phyloP scores from a whole-genome alignment of 2,113 vertebrate species.

The Carassius carassius region DNA sequence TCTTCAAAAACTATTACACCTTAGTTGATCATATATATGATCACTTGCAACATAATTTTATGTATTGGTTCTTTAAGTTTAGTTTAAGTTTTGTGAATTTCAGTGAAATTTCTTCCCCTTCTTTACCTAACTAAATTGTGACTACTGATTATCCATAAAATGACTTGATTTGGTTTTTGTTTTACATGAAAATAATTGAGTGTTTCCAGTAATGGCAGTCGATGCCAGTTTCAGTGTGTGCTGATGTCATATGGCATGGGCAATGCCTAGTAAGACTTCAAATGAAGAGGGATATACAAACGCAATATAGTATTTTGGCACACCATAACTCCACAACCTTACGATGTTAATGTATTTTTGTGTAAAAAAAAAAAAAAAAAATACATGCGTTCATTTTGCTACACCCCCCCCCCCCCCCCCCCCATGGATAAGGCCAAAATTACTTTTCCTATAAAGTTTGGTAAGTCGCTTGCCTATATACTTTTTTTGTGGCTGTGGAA shows the following conservation, averaged over 20 bases:
- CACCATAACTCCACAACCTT: slow-evolving; percentile 2
- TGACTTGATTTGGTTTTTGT: slow-evolving; percentile 66
- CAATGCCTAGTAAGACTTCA: no score
- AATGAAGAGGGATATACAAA: background rate
- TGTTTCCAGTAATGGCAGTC: background rate
- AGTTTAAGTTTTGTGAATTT: slow-evolving; percentile 72
- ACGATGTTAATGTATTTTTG: background rate
- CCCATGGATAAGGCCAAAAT: background rate
- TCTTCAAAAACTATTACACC: slow-evolving; percentile 58
- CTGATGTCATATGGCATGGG: no score
- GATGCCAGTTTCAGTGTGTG: background rate
- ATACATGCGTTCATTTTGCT: background rate
- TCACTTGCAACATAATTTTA: slow-evolving; percentile 78
- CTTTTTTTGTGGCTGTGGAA: background rate
- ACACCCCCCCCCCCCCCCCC: no score
- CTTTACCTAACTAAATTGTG: slow-evolving; percentile 58
- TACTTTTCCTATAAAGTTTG: background rate
- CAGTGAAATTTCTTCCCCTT: slow-evolving; percentile 31
- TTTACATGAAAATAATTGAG: slow-evolving; percentile 27
- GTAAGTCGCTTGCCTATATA: background rate
- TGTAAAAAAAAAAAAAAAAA: background rate
- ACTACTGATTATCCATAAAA: slow-evolving; percentile 72
- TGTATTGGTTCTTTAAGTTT: slow-evolving; percentile 75
- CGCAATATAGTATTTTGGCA: slow-evolving; percentile 26
- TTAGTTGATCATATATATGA: slow-evolving; percentile 69